These are phyloP conservation scores for Bovichtus diacanthus DNA, from an alignment of 2,797 vertebrate genomes.

Conservation along the genomic window DNA sequence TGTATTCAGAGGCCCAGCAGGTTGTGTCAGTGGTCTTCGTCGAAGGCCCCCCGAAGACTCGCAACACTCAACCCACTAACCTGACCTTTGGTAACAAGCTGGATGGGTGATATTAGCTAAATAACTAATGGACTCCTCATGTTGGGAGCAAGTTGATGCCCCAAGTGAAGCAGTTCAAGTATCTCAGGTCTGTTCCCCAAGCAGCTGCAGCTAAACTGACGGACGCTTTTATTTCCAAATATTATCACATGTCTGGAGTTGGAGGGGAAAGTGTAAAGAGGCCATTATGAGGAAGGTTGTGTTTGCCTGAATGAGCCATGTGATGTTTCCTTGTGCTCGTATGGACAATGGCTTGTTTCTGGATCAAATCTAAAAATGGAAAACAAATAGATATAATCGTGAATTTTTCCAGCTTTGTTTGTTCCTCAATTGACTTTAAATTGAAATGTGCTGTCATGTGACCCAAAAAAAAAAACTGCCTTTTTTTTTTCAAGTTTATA, in stretches of 20 bases:
- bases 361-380: background rate
- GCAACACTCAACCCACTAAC: constrained; percentile 14
- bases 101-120: constrained; percentile 45
- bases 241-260: background rate
- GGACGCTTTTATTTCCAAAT: constrained; percentile 15
- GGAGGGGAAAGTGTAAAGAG: background rate
- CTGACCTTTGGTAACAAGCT: constrained; percentile 52
- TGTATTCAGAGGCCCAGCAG: constrained; percentile 12
- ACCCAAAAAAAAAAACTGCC: background rate
- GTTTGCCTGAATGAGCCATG: background rate
- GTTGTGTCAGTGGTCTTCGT: background rate
- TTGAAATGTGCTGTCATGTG: background rate
- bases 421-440: background rate
- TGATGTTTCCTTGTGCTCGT: background rate
- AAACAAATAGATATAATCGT: background rate
- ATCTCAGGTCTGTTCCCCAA: constrained; percentile 5
- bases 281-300: background rate
- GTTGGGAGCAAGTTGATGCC: constrained; percentile 51
- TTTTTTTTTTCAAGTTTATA: background rate
- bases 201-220: constrained; percentile 15
- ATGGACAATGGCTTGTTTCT: background rate
- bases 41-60: constrained; percentile 2
- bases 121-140: constrained; percentile 65
- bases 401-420: background rate
- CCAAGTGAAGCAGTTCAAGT: constrained; percentile 21